These are phyloP conservation scores for Mormyrus lacerda DNA, from an alignment of 2,113 vertebrate species.

Conservation along the genomic window DNA sequence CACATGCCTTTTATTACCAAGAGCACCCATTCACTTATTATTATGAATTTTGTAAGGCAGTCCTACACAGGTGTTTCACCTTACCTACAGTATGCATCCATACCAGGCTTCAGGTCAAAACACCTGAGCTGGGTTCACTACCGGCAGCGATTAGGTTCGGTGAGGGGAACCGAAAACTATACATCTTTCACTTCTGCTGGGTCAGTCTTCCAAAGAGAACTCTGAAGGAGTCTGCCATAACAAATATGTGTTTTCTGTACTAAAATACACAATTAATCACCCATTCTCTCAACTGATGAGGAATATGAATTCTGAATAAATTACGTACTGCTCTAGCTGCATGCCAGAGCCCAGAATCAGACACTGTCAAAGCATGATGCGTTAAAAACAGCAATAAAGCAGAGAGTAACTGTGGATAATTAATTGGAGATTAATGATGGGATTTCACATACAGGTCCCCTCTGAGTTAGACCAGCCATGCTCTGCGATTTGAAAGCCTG, in stretches of 20 bases:
- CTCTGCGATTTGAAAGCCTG: not conserved
- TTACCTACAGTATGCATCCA: not conserved
- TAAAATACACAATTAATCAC: not conserved
- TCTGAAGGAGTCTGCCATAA: not conserved
- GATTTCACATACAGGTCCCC: not conserved
- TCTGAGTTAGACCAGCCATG: not conserved
- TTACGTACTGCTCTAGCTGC: not conserved
- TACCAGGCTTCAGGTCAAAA: not conserved
- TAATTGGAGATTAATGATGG: constrained; percentile 1
- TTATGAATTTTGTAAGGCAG: not conserved
- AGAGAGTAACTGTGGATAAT: not conserved
- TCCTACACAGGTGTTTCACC: not conserved
- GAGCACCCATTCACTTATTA: not conserved
- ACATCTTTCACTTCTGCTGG: not conserved
- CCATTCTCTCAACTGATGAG: not conserved
- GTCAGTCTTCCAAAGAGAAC: not conserved
- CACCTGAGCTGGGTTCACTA: not conserved
- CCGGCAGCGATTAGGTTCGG: not conserved
- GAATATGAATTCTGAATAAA: not conserved
- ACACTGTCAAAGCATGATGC: not conserved
- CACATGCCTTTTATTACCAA: not conserved
- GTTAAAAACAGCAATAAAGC: not conserved
- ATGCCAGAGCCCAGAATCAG: not conserved
- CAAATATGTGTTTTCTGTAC: not conserved
- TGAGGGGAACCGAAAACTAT: not conserved